phyloP scores from a whole-genome alignment of 2,888 invertebrate species.

The Tridacna crocea region DNA sequence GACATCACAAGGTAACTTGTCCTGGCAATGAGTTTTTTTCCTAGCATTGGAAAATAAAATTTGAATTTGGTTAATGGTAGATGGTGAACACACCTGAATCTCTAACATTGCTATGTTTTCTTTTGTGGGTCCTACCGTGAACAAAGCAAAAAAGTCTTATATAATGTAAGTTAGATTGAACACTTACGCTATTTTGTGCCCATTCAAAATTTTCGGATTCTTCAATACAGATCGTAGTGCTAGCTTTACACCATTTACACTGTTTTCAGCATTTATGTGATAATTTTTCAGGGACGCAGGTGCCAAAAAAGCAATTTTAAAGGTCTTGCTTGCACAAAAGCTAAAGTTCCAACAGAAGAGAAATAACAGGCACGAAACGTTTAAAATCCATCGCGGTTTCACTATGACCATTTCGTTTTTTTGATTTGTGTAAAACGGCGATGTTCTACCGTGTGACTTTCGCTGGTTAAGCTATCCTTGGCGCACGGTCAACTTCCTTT shows the following conservation, averaged over 20 bases:
- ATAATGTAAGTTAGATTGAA: not conserved
- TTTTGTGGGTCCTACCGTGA: too few species aligned
- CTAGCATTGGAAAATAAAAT: too few species aligned
- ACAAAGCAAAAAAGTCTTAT: not conserved
- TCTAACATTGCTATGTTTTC: too few species aligned
- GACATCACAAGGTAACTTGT: too few species aligned
- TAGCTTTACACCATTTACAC: constrained; percentile 42
- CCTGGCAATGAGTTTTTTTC: too few species aligned
- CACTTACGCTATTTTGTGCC: constrained; percentile 44
- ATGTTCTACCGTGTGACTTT: too few species aligned
- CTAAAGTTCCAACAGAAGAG: not conserved
- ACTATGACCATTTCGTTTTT: not conserved
- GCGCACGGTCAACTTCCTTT: too few species aligned
- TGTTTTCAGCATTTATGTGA: constrained; percentile 19
- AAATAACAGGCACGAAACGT: not conserved
- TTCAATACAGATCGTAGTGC: constrained; percentile 29
- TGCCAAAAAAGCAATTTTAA: constrained; percentile 25
- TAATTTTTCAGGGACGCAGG: not conserved
- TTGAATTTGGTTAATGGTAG: too few species aligned
- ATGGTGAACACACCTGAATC: too few species aligned
- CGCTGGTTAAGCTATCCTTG: too few species aligned
- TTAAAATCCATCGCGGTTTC: not conserved
- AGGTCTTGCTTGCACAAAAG: not conserved
- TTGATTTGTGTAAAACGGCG: not conserved
- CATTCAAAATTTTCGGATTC: constrained; percentile 42